phyloP scores from a whole-genome alignment of 2,888 invertebrate species.

The Chymomyza amoena region DNA sequence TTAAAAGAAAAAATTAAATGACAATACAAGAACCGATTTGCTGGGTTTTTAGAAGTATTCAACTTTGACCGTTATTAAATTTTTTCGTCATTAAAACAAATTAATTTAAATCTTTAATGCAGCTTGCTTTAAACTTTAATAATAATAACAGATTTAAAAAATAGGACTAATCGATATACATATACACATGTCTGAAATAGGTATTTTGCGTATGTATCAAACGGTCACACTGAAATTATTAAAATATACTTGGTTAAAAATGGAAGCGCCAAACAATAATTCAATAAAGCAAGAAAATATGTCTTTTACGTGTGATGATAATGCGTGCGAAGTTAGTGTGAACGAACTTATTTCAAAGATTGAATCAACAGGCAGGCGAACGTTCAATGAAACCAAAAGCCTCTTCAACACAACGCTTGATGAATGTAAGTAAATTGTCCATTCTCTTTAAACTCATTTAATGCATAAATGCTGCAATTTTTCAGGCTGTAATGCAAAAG shows the following conservation, averaged over 20 bases:
- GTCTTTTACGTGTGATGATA: not conserved
- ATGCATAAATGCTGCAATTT: not conserved
- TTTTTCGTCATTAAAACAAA: too few species aligned
- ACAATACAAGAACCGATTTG: too few species aligned
- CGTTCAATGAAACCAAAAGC: conserved; percentile 37
- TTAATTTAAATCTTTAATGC: too few species aligned
- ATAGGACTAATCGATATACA: not conserved
- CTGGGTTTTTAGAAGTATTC: too few species aligned
- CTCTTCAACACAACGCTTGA: conserved; percentile 57
- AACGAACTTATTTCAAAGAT: not conserved
- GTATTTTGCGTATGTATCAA: not conserved
- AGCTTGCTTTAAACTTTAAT: too few species aligned
- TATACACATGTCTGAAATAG: not conserved
- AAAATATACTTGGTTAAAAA: not conserved
- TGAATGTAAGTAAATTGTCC: conserved; percentile 41
- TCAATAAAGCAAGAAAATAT: not conserved
- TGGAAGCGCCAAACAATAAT: not conserved
- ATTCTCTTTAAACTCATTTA: not conserved
- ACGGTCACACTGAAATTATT: not conserved
- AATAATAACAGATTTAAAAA: not conserved
- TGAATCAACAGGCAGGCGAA: conserved; percentile 19
- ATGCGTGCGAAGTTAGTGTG: not conserved
- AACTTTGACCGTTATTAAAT: too few species aligned
- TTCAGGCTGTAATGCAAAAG: not conserved
- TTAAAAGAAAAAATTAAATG: too few species aligned